Percentiles rank a stretch among this genome's conserved stretches.
Evolutionary conservation across 30 jellyfish, hydroid and myxozoan genomes (phyloP).

Genomic region (Rhopilema esculentum): DNA sequence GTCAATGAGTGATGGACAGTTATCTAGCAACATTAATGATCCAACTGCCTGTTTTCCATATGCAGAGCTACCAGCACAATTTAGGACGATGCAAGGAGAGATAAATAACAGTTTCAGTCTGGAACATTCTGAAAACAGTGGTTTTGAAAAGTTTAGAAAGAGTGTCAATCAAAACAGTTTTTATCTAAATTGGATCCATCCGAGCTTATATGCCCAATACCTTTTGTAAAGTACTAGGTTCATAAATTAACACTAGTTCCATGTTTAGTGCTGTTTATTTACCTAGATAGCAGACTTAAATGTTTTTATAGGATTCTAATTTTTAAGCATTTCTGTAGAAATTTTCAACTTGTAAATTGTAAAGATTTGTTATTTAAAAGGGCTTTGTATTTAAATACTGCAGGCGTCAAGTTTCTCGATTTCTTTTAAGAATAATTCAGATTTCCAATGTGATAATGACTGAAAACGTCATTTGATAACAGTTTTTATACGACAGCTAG

Average conservation of each 20-base stretch:
- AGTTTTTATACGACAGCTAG: too few species aligned
- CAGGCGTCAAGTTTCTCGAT: too few species aligned
- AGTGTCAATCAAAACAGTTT: not conserved
- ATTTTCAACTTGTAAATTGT: too few species aligned
- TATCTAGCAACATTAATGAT: constrained; percentile 27
- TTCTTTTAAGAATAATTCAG: too few species aligned
- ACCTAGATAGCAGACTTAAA: too few species aligned
- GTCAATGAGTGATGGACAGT: not conserved
- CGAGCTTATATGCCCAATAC: not conserved
- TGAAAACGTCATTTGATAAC: too few species aligned
- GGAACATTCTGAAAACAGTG: constrained; percentile 52
- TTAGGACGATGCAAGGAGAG: not conserved
- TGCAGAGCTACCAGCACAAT: constrained; percentile 38
- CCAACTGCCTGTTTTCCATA: constrained; percentile 67
- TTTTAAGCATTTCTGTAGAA: too few species aligned
- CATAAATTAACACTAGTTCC: not conserved
- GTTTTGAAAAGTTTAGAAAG: constrained; percentile 38
- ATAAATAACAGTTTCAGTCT: constrained; percentile 4
- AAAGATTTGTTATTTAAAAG: too few species aligned
- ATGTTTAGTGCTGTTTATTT: too few species aligned
- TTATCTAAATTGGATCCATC: constrained; percentile 2
- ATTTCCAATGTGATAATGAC: too few species aligned
- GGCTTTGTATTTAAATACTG: too few species aligned
- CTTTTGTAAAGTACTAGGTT: not conserved
- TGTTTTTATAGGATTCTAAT: too few species aligned